These are phyloP conservation scores for Cephus runcator DNA, from an alignment of 2,888 invertebrate species.

Conservation along the genomic window DNA sequence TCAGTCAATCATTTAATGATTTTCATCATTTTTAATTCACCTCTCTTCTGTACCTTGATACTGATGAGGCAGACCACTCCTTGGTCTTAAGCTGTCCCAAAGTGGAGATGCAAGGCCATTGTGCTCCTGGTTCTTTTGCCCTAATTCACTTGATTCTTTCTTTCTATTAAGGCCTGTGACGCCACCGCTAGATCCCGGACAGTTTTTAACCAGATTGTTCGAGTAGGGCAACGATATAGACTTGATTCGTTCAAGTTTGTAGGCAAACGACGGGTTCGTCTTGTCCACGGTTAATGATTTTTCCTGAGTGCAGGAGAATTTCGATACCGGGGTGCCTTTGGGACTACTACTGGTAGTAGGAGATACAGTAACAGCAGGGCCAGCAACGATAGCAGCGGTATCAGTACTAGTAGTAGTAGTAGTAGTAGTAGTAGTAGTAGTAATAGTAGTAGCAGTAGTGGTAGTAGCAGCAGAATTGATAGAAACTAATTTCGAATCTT, in stretches of 20 bases:
- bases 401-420: no score
- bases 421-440: neutral
- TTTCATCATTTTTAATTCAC: conserved; percentile 34
- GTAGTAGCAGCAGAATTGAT: neutral
- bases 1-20: neutral
- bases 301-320: conserved; percentile 36
- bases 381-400: neutral
- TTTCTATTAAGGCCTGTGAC: conserved; percentile 33
- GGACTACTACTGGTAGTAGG: conserved; percentile 27
- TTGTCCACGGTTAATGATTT: conserved; percentile 45
- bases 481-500: conserved; percentile 39
- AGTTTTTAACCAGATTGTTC: conserved; percentile 25
- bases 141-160: conserved; percentile 37
- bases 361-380: neutral
- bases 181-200: conserved; percentile 30
- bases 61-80: conserved; percentile 57
- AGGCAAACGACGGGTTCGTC: conserved; percentile 38
- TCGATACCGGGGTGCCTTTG: conserved; percentile 23
- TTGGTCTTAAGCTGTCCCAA: conserved; percentile 57
- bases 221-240: conserved; percentile 54
- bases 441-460: neutral
- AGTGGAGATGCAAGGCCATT: conserved; percentile 48
- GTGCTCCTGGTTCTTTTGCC: conserved; percentile 44
- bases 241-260: conserved; percentile 51
- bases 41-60: conserved; percentile 61